phyloP scores from a whole-genome alignment of 2,797 vertebrate species.

The Synaphobranchus kaupii region DNA sequence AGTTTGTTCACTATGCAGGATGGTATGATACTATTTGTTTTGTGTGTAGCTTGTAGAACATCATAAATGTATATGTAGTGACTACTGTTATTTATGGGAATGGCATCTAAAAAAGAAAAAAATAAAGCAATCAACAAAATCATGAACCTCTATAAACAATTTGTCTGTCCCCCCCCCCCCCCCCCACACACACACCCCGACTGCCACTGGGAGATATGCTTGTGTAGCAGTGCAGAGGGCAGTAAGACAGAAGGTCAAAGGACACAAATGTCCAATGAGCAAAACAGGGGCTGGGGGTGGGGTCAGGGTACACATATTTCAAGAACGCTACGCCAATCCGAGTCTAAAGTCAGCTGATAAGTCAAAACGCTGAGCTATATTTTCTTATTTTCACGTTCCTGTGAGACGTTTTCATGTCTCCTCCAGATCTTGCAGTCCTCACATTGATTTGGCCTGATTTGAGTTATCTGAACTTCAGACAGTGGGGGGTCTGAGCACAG shows the following conservation, averaged over 20 bases:
- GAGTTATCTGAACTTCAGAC: not conserved
- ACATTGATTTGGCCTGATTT: not conserved
- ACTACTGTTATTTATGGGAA: not conserved
- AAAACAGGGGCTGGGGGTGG: not conserved
- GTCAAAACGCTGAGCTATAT: not conserved
- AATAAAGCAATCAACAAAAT: not conserved
- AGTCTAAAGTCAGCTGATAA: constrained; percentile 26
- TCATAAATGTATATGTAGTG: not conserved
- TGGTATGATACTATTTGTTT: not conserved
- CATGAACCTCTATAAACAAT: not conserved
- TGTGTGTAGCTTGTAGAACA: not conserved
- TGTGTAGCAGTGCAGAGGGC: not conserved
- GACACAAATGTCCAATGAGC: constrained; percentile 17
- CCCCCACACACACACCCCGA: not conserved
- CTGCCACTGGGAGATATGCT: not conserved
- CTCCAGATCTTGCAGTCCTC: not conserved
- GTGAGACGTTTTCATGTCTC: not conserved
- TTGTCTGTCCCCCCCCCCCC: not conserved
- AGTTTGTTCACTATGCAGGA: not conserved
- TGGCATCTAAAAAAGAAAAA: not conserved
- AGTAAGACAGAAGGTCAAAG: constrained; percentile 29
- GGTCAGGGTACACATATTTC: constrained; percentile 47
- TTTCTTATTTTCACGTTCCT: not conserved
- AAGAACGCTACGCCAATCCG: constrained; percentile 56
- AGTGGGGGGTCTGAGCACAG: not conserved